These are phyloP conservation scores for Mixornis gularis DNA, from an alignment of 2,113 vertebrate species.

Conservation along the genomic window DNA sequence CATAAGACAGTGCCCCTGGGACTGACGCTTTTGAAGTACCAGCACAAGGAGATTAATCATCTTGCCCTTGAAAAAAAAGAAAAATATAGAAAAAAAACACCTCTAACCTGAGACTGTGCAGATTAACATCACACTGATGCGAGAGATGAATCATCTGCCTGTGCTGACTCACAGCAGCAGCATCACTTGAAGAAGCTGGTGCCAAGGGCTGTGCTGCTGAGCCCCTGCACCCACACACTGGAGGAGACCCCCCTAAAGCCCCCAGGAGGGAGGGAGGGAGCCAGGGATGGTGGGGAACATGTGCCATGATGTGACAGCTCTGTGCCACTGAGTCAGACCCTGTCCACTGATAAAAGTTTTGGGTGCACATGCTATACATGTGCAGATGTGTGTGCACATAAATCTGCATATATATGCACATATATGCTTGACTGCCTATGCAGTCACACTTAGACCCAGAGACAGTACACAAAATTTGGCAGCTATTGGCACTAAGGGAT, in stretches of 20 bases:
- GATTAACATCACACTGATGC: conserved; percentile 31
- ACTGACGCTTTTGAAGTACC: conserved; percentile 22
- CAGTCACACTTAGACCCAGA: rapidly evolving
- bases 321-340: neutral
- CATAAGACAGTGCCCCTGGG: conserved; percentile 7
- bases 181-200: neutral
- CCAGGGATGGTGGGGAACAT: rapidly evolving
- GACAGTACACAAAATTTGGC: rapidly evolving
- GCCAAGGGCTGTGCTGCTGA: neutral
- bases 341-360: rapidly evolving
- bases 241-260: neutral
- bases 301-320: neutral
- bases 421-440: neutral
- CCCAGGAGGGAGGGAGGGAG: neutral
- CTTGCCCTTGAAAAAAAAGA: neutral
- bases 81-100: neutral
- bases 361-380: rapidly evolving
- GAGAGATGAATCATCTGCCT: conserved; percentile 61
- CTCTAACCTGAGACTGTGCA: conserved; percentile 9
- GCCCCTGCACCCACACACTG: rapidly evolving
- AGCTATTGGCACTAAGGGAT: neutral
- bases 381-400: rapidly evolving
- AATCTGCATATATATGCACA: rapidly evolving
- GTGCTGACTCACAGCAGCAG: conserved; percentile 47
- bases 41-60: conserved; percentile 51